Conservation (phyloP, 2,797 vertebrate genomes). For the Bucorvus abyssinicus region DNA sequence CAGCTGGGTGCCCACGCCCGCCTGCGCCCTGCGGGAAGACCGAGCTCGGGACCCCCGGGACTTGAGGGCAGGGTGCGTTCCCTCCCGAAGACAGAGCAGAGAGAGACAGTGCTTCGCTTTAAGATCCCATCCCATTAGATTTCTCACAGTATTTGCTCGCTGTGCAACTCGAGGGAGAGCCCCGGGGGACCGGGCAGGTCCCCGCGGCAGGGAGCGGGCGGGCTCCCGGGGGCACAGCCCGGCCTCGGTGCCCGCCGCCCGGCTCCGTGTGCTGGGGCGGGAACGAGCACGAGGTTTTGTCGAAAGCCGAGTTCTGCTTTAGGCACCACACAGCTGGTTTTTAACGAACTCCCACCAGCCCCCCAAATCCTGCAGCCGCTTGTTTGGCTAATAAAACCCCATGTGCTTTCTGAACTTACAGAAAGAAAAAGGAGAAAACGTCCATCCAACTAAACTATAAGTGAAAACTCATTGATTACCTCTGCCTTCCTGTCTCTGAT, state of each 20-base stretch:
- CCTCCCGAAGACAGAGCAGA: too few relatives aligned
- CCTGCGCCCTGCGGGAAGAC: neutral
- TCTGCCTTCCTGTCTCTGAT: slow-evolving; percentile 38
- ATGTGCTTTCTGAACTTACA: neutral
- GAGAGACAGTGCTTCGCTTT: neutral
- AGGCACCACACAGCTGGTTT: neutral
- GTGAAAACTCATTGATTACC: slow-evolving; percentile 57
- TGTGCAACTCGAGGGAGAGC: neutral
- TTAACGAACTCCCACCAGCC: neutral
- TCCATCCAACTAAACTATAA: slow-evolving; percentile 18
- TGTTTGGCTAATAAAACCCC: neutral
- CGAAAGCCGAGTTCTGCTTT: neutral
- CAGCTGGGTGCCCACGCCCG: neutral
- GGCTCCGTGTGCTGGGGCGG: neutral
- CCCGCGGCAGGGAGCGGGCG: too few relatives aligned
- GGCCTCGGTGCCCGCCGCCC: neutral
- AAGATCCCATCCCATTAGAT: neutral
- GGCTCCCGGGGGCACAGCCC: neutral
- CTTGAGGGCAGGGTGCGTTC: too few relatives aligned
- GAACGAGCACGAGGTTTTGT: neutral
- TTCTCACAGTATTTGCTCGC: neutral
- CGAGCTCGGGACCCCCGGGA: neutral
- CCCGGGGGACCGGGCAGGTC: neutral
- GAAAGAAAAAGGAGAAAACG: neutral
- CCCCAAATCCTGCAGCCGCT: neutral